Evolutionary conservation across 1,140 invertebrate genomes (phyloP).

Genomic region (Acyrthosiphon pisum): DNA sequence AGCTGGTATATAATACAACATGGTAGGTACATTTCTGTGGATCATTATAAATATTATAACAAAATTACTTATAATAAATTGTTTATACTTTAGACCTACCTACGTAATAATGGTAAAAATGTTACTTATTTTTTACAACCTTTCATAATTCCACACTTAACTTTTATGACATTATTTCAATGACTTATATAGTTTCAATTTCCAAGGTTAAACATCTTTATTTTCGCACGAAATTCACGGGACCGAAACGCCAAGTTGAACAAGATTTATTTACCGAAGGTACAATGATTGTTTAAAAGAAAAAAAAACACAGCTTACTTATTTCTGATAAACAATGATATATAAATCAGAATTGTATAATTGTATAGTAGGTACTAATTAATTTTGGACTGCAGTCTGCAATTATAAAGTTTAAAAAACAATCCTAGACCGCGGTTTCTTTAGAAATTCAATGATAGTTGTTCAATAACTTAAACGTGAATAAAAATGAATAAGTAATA

Average conservation of each 20-base stretch:
- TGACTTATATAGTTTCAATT: background rate
- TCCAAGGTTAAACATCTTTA: conserved; percentile 34
- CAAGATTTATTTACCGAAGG: background rate
- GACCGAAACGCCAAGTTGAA: conserved; percentile 2
- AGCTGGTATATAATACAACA: background rate
- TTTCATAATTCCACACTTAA: background rate
- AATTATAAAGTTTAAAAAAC: too few species aligned
- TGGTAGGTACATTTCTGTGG: background rate
- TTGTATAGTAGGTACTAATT: too few species aligned
- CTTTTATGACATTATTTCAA: background rate
- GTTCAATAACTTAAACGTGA: too few species aligned
- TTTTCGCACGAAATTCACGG: conserved; percentile 25
- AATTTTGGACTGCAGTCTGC: too few species aligned
- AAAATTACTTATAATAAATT: background rate
- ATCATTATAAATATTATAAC: background rate
- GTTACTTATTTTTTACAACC: background rate
- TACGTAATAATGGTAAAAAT: background rate
- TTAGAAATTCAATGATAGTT: too few species aligned
- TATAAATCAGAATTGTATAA: background rate
- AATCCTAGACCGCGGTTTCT: too few species aligned
- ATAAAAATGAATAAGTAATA: background rate
- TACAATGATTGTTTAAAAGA: conserved; percentile 4
- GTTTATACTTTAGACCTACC: background rate
- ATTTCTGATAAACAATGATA: background rate
- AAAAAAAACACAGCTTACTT: background rate